Base-by-base conservation (phyloP, 2,797 vertebrate genomes). In the Muscicapa comitata region DNA sequence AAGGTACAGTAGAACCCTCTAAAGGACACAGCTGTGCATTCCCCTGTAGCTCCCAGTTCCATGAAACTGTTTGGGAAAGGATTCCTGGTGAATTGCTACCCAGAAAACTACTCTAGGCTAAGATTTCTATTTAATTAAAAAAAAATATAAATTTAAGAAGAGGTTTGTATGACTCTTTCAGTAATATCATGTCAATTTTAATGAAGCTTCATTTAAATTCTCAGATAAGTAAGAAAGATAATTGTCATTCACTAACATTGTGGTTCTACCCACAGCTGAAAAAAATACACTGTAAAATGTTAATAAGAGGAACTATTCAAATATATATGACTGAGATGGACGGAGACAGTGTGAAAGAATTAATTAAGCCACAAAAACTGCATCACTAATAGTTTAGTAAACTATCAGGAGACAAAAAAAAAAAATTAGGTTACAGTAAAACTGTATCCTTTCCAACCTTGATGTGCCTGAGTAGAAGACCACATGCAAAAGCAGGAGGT, bases 201-300 rank as follows among this genome's bases (percentile, higher is more conserved):
- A 91, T 91, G 95, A 95, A 94, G 74, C 91, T 95, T 92, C 86
- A 93, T 87, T 88, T 89, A 88, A 97, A 67, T 91, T 96, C 73
- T 75, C 86, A 93, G 75, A 81, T 94, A 95, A 95, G 62, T 88
- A 93, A 93, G 73, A 86, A 93, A 88, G 94, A 82, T 96, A 95
- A 94, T 93, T 90, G 88, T 86, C 9, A 24, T 84, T 97, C 95
- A 89, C 91, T 95, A 96, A 93, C 85, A 89, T 54, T 83, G 73
- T 92, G 37, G 45, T 95, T 97, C 94, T 95, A 89, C 31, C 20
- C 59, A 24, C 42, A 93, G 91, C 71, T 92, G 94, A 95, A 97
- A 97, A 97, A 96, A 97, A 84, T 40, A 73, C 42, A 61, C 51
- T 96, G 95, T 90, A 90, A 91, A 95, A 96, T 33, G 12, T 86